Conservation (phyloP, 1,140 invertebrate species). For the Drosophila obscura region DNA sequence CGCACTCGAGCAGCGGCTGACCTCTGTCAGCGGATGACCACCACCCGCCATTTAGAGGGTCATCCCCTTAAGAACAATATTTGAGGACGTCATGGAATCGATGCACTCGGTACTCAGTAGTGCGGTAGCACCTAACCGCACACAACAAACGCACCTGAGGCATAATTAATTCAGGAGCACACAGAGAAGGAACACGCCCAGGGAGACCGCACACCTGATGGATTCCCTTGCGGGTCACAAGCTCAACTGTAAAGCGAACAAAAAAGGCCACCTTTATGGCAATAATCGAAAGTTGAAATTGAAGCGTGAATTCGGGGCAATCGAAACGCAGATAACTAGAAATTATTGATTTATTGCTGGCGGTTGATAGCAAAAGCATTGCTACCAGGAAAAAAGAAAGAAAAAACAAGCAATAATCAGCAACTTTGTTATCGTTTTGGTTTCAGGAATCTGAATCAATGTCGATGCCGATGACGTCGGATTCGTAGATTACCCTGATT, state of each 20-base stretch:
- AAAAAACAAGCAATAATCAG: too few relatives aligned
- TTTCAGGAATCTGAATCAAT: background rate
- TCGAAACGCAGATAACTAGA: constrained; percentile 7
- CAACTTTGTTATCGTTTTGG: too few relatives aligned
- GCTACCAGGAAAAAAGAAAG: too few relatives aligned
- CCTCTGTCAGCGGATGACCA: too few relatives aligned
- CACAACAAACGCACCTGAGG: constrained; percentile 22
- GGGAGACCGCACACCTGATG: constrained; percentile 41
- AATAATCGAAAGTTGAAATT: background rate
- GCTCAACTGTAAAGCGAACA: too few relatives aligned
- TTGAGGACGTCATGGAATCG: constrained; percentile 25
- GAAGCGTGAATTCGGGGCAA: background rate
- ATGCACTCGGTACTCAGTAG: background rate
- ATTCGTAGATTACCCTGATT: background rate
- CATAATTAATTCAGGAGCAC: constrained; percentile 37
- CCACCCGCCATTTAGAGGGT: too few relatives aligned
- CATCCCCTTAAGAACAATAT: too few relatives aligned
- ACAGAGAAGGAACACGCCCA: too few relatives aligned
- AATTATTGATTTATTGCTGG: constrained; percentile 18
- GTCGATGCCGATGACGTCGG: background rate
- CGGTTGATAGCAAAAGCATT: background rate
- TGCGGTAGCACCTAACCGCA: too few relatives aligned
- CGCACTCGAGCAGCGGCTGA: too few relatives aligned
- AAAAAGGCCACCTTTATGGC: too few relatives aligned
- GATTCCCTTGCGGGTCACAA: constrained; percentile 13